Conservation (phyloP, 2,797 vertebrate species). For the Scyliorhinus canicula region DNA sequence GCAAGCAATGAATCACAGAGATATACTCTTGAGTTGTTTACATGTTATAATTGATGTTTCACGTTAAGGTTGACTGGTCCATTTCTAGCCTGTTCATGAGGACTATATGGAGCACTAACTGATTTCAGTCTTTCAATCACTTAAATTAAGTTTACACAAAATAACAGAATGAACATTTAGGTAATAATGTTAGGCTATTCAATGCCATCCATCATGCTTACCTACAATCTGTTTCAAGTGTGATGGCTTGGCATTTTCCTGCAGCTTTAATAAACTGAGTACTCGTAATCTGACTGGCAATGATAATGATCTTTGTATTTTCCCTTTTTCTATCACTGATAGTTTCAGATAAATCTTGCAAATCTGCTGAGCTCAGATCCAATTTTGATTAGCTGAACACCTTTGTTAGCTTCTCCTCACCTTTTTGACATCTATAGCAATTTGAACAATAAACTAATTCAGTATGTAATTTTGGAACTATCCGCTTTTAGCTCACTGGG, state of each 20-base stretch:
- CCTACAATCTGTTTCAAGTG: background rate
- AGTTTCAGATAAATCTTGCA: background rate
- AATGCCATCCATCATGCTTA: background rate
- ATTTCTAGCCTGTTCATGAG: background rate
- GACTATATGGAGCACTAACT: background rate
- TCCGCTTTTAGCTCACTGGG: no score
- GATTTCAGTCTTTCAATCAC: conserved; percentile 1
- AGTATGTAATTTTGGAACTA: background rate
- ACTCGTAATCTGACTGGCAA: background rate
- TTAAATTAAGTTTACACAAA: background rate
- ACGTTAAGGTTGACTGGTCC: background rate
- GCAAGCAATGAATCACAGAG: background rate
- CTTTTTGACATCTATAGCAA: background rate
- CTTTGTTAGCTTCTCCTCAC: background rate
- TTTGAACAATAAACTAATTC: background rate
- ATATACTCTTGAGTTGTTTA: background rate
- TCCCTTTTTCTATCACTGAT: background rate
- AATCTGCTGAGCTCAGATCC: background rate
- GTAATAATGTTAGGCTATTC: background rate
- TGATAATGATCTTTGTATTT: background rate
- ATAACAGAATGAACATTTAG: background rate
- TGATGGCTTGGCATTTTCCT: background rate
- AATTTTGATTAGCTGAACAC: background rate
- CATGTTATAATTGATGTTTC: background rate
- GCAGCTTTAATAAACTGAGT: background rate